Percentiles rank a stretch among this genome's conserved stretches.
These are phyloP conservation scores for Cataglyphis cursor DNA, from an alignment of 2,888 invertebrate genomes.

Conservation along the genomic window DNA sequence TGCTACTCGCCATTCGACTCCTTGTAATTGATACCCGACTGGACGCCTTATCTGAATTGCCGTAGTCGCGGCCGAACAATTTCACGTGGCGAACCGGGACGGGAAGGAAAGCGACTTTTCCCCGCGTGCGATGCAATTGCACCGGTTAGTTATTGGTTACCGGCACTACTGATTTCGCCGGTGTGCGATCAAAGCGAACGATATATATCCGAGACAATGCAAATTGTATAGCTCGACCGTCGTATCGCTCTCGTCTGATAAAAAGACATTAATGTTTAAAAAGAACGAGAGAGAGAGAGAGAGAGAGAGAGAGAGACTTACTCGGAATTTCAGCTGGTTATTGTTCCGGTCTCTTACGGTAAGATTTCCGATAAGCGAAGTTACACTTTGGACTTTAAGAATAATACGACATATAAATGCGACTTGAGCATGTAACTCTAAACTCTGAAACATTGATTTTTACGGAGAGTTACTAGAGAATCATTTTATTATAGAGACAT, in stretches of 20 bases:
- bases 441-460: not conserved
- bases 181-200: conserved; percentile 9
- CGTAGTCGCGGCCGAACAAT: conserved; percentile 58
- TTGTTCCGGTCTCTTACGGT: conserved; percentile 1
- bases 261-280: conserved; percentile 38
- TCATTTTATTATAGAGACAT: not conserved
- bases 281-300: conserved; percentile 7
- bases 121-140: conserved; percentile 32
- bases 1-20: conserved; percentile 63
- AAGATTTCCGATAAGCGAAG: conserved; percentile 29
- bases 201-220: conserved; percentile 38
- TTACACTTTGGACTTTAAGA: not conserved
- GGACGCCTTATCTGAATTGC: conserved; percentile 77
- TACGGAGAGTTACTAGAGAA: not conserved
- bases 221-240: conserved; percentile 27
- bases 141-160: conserved; percentile 18
- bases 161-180: not conserved
- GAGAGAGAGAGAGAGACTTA: not conserved
- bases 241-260: conserved; percentile 43
- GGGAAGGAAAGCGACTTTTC: conserved; percentile 48
- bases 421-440: not conserved
- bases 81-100: conserved; percentile 35
- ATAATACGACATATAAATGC: not conserved
- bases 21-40: conserved; percentile 78
- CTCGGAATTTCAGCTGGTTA: conserved; percentile 36